Evolutionary conservation across 2,888 invertebrate genomes (phyloP).

Genomic region (Choristoneura rosaceana): DNA sequence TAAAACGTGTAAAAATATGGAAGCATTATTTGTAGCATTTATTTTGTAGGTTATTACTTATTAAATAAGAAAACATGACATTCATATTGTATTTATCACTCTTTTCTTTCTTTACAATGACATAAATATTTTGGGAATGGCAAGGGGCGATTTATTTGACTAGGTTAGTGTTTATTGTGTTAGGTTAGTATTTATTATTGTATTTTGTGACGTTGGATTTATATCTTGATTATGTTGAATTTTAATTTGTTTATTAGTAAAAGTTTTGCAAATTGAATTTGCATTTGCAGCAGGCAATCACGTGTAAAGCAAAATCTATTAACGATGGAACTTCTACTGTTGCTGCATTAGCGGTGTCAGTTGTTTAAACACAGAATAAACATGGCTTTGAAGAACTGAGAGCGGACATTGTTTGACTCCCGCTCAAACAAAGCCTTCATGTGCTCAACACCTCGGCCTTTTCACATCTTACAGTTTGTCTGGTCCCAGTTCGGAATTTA

Average conservation of each 20-base stretch:
- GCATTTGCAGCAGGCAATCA: conserved; percentile 21
- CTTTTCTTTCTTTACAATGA: conserved; percentile 6
- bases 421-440: conserved; percentile 74
- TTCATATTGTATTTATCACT: not conserved
- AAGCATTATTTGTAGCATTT: not conserved
- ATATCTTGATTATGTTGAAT: too few relatives aligned
- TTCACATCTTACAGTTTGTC: conserved; percentile 71
- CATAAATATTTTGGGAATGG: conserved; percentile 14
- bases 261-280: conserved; percentile 29
- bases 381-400: conserved; percentile 72
- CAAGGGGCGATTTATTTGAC: too few relatives aligned
- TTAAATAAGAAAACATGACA: not conserved
- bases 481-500: conserved; percentile 59
- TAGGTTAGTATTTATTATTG: too few relatives aligned
- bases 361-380: conserved; percentile 65
- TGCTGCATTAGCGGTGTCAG: conserved; percentile 73
- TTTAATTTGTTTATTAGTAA: too few relatives aligned
- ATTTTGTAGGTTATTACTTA: not conserved
- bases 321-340: conserved; percentile 49
- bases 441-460: conserved; percentile 75
- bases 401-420: conserved; percentile 70
- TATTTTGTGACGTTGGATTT: too few relatives aligned
- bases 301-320: conserved; percentile 11
- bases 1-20: not conserved
- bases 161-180: too few relatives aligned